These are phyloP conservation scores for Girardinus metallicus DNA, from an alignment of 2,797 vertebrate species.

Conservation along the genomic window DNA sequence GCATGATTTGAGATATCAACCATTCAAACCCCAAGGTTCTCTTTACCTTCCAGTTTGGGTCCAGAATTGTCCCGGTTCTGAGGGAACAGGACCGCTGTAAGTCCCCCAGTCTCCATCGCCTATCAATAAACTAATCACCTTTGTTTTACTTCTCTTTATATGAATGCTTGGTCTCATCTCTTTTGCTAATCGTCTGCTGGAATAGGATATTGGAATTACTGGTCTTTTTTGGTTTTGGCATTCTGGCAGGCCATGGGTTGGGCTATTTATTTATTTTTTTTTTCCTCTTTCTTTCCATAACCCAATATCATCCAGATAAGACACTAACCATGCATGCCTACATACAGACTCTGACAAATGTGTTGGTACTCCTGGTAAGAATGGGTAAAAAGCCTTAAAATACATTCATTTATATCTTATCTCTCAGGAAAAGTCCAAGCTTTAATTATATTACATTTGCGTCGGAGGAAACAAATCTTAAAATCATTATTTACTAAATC, in stretches of 20 bases:
- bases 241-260: conserved; percentile 69
- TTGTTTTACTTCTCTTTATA: conserved; percentile 37
- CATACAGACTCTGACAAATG: neutral
- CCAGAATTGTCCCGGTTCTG: conserved; percentile 98
- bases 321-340: conserved; percentile 76
- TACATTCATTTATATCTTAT: neutral
- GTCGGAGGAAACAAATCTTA: neutral
- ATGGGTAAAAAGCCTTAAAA: conserved; percentile 1
- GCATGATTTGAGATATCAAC: conserved; percentile 75
- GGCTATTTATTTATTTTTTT: conserved; percentile 4
- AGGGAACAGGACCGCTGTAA: conserved; percentile 93
- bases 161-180: conserved; percentile 59
- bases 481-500: neutral
- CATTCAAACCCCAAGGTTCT: conserved; percentile 87
- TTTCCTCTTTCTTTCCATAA: conserved; percentile 25
- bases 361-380: neutral
- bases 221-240: conserved; percentile 61
- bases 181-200: conserved; percentile 79
- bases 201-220: conserved; percentile 67
- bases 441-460: neutral
- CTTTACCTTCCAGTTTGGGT: conserved; percentile 97
- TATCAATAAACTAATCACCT: conserved; percentile 71
- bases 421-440: neutral
- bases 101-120: conserved; percentile 82
- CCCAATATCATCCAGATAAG: conserved; percentile 50